Evolutionary conservation across 2,797 vertebrate species (phyloP).

Genomic region (Allobates femoralis): DNA sequence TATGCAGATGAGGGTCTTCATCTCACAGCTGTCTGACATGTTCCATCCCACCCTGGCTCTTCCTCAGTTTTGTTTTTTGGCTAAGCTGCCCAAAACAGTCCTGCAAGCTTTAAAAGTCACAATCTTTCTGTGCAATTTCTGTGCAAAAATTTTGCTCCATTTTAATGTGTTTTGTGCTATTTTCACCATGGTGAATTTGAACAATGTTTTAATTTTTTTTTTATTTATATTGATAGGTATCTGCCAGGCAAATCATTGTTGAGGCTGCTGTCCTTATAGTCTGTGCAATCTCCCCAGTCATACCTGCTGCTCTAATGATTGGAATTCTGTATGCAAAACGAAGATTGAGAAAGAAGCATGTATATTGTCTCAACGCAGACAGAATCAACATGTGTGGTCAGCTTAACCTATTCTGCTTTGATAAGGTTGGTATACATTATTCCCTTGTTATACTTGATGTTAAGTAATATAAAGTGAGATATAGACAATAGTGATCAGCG

Average conservation of each 20-base stretch:
- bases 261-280: conserved; percentile 78
- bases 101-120: too few relatives aligned
- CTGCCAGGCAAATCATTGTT: conserved; percentile 73
- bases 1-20: too few relatives aligned
- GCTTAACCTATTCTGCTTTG: conserved; percentile 80
- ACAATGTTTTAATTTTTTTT: background rate
- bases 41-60: too few relatives aligned
- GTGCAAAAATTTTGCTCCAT: too few relatives aligned
- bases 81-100: too few relatives aligned
- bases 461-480: background rate
- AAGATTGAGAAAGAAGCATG: conserved; percentile 76
- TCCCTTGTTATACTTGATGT: background rate
- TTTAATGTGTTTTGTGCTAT: too few relatives aligned
- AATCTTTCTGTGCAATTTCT: too few relatives aligned
- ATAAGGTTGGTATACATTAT: conserved; percentile 72
- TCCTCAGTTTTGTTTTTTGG: too few relatives aligned
- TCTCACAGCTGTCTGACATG: too few relatives aligned
- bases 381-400: conserved; percentile 81
- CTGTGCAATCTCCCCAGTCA: conserved; percentile 76
- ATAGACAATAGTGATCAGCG: too few relatives aligned
- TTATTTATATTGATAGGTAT: conserved; percentile 67
- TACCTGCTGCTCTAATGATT: conserved; percentile 78
- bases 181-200: background rate
- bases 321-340: conserved; percentile 79
- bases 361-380: conserved; percentile 80